Conservation (phyloP, 37 sponge, comb jelly and placozoan species). For the Oscarella lobularis region DNA sequence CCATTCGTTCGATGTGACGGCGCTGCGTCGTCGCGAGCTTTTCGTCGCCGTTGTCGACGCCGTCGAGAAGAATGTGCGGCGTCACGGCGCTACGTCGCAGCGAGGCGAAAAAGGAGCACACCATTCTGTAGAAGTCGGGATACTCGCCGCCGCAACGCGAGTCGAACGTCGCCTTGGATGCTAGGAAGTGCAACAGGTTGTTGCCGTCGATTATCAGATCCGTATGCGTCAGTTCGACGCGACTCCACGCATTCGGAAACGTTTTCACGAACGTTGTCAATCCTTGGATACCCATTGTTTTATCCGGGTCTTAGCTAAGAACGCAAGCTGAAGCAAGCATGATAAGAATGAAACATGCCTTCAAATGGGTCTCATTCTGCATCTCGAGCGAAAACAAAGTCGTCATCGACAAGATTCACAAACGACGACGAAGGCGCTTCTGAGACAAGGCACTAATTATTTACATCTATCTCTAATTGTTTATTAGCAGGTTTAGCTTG, state of each 20-base stretch:
- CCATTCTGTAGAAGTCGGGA: constrained; percentile 5
- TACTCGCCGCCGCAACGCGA: constrained; percentile 58
- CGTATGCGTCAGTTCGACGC: neutral
- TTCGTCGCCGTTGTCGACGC: constrained; percentile 34
- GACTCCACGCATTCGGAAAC: neutral
- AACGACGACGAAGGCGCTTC: too few relatives aligned
- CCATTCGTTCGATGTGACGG: neutral
- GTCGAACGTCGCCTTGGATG: neutral
- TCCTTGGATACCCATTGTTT: constrained; percentile 57
- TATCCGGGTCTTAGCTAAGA: too few relatives aligned
- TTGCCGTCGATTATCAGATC: constrained; percentile 43
- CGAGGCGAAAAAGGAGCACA: constrained; percentile 17
- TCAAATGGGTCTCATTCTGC: too few relatives aligned
- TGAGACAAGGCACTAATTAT: too few relatives aligned
- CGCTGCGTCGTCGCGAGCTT: constrained; percentile 14
- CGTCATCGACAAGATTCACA: too few relatives aligned
- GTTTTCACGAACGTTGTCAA: constrained; percentile 31
- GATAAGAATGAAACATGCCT: too few relatives aligned
- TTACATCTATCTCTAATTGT: too few relatives aligned
- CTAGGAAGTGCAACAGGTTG: constrained; percentile 26
- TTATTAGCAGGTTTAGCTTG: too few relatives aligned
- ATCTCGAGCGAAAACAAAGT: too few relatives aligned
- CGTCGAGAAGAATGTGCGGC: constrained; percentile 59
- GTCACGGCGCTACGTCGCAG: constrained; percentile 17
- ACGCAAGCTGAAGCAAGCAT: too few relatives aligned